Evolutionary conservation across 2,888 invertebrate genomes (phyloP).

Genomic region (Apotomis turbidana): DNA sequence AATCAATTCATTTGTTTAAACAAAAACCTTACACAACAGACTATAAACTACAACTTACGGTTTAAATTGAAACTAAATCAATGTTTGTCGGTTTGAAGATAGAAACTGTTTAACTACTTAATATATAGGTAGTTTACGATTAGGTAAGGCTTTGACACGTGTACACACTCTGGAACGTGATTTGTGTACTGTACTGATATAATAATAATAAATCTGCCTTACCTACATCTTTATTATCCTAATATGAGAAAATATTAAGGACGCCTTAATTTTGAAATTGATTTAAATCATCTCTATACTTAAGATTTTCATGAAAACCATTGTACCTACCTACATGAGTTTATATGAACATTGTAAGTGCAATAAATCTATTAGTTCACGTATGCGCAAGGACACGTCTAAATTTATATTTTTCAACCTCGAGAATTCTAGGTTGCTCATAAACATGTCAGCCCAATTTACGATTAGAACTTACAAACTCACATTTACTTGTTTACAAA

Average conservation of each 20-base stretch:
- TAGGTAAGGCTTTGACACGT: not conserved
- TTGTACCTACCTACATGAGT: not conserved
- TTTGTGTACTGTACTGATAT: not conserved
- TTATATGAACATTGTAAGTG: not conserved
- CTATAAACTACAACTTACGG: not conserved
- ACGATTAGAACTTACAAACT: not conserved
- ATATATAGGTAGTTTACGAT: conserved; percentile 5
- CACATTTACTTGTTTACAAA: not conserved
- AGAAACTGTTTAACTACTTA: conserved; percentile 9
- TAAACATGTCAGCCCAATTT: not conserved
- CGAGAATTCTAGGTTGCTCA: conserved; percentile 3
- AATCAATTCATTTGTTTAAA: conserved; percentile 20
- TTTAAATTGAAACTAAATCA: not conserved
- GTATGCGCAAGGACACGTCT: not conserved
- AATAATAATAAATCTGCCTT: too few species aligned
- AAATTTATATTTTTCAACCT: conserved; percentile 5
- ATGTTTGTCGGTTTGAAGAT: not conserved
- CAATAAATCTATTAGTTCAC: not conserved
- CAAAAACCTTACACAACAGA: conserved; percentile 18
- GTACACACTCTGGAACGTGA: not conserved
- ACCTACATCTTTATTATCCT: too few species aligned
- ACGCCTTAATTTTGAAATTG: too few species aligned
- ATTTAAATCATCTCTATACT: too few species aligned
- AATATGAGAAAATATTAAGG: too few species aligned
- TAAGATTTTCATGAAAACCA: too few species aligned